Base-by-base conservation (phyloP, 2,888 invertebrate genomes). In the Drosophila prolongata region DNA sequence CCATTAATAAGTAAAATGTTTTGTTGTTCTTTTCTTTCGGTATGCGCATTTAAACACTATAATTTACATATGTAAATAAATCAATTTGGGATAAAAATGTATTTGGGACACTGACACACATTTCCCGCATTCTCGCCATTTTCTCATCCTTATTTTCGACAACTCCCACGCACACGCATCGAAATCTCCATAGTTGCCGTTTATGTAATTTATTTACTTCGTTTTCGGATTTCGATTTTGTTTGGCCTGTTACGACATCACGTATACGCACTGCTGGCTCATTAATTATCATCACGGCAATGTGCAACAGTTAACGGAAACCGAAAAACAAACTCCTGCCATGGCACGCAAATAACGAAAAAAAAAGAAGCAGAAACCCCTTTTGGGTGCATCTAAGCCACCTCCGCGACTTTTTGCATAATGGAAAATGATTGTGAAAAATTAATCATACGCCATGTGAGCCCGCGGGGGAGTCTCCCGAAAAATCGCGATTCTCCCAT, bases 361-460 rank as follows among this genome's bases (percentile, higher is more conserved):
- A 24, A 16, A 24, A 24, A 24, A 24, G 4, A 14, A 16, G 10
- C 8, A 34, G 43, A 60, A 9, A 43, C 52, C 56, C 43, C 34
- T n/a, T n/a, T 46, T 46, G 34, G 56, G n/a, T 60, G 42, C 61
- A 64, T 42, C 61, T 19, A 27, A 61, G 40, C 49, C 27, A 52
- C 53, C 64, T 53, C 44, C 57, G 53, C 54, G 52, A 57, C 44
- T 61, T 68, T 61, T 69, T 65, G 65, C 53, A 60, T 65, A 59
- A 81, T 70, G 47, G 37, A 53, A 58, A 69, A 65, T 50, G 64
- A 61, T 62, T 72, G 55, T 46, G 62, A 46, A 55, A 83, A 69
- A 78, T 80, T 84, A 80, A 84, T 84, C 84, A 80, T 72, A 62
- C 70, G 69, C 69, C 70, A 70, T 60, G 60, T 59, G 64, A 44